These are phyloP conservation scores for Psophia crepitans DNA, from an alignment of 2,113 vertebrate genomes.

Conservation along the genomic window DNA sequence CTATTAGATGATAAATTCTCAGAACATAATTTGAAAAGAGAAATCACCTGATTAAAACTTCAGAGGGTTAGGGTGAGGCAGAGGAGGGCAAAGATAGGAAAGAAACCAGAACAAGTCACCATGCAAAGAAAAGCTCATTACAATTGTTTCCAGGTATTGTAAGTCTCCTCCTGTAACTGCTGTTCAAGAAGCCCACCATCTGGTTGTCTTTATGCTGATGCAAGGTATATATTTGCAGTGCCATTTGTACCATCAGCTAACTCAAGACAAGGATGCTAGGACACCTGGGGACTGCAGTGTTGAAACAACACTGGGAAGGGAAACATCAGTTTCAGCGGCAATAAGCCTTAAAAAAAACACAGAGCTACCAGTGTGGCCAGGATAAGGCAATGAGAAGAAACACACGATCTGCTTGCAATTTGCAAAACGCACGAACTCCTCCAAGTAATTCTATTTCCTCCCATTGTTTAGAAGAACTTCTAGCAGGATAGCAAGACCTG, in stretches of 20 bases:
- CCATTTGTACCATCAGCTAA: background rate
- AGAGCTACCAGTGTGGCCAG: background rate
- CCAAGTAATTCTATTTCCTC: background rate
- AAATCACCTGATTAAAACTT: background rate
- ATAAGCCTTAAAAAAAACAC: background rate
- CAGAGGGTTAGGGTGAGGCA: background rate
- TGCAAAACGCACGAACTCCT: background rate
- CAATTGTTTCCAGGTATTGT: background rate
- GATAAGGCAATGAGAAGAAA: background rate
- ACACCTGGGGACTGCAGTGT: background rate
- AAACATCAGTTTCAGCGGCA: background rate
- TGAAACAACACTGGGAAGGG: background rate
- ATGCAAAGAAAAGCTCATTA: background rate
- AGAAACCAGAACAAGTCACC: background rate
- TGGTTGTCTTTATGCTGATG: background rate
- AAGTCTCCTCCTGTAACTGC: background rate
- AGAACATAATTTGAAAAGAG: background rate
- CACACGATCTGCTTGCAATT: background rate
- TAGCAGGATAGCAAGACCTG: background rate
- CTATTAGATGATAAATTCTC: background rate
- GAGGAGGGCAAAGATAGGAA: background rate
- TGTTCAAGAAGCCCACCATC: background rate
- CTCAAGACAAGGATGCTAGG: background rate
- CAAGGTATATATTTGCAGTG: background rate
- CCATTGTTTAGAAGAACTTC: background rate